phyloP scores from a whole-genome alignment of 2,888 invertebrate species.

The Caenorhabditis doughertyi region DNA sequence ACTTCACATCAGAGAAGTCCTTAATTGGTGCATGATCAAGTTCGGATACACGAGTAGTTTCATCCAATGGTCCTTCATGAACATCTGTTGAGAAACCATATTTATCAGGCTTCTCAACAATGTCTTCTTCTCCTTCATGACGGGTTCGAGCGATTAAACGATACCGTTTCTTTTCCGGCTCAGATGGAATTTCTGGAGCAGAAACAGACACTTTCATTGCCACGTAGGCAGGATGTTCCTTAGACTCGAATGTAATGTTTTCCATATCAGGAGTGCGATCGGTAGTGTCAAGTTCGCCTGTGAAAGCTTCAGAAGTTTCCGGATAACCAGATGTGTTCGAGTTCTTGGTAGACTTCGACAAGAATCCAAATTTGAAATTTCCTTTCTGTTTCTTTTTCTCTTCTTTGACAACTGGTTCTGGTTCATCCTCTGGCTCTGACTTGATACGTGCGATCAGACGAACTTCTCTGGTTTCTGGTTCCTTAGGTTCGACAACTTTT shows the following conservation, averaged over 20 bases:
- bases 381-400: conserved; percentile 12
- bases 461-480: conserved; percentile 32
- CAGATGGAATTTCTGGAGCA: conserved; percentile 1
- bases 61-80: conserved; percentile 54
- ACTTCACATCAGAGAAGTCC: background rate
- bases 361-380: conserved; percentile 33
- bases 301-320: conserved; percentile 39
- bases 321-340: conserved; percentile 40
- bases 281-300: conserved; percentile 47
- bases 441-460: conserved; percentile 32
- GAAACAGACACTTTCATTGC: background rate
- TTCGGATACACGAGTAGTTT: conserved; percentile 25
- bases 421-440: conserved; percentile 15
- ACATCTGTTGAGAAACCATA: conserved; percentile 21
- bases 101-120: conserved; percentile 40
- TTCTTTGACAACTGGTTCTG: background rate
- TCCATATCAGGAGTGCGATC: conserved; percentile 33
- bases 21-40: conserved; percentile 11
- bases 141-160: conserved; percentile 54
- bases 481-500: conserved; percentile 10
- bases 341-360: conserved; percentile 39
- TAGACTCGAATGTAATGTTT: too few relatives aligned
- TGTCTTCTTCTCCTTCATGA: conserved; percentile 61
- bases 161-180: conserved; percentile 7
- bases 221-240: background rate